Evolutionary conservation across 2,113 vertebrate species (phyloP), one percentile per base, ranked within the genome.

Genomic region (Hippolais icterina): DNA sequence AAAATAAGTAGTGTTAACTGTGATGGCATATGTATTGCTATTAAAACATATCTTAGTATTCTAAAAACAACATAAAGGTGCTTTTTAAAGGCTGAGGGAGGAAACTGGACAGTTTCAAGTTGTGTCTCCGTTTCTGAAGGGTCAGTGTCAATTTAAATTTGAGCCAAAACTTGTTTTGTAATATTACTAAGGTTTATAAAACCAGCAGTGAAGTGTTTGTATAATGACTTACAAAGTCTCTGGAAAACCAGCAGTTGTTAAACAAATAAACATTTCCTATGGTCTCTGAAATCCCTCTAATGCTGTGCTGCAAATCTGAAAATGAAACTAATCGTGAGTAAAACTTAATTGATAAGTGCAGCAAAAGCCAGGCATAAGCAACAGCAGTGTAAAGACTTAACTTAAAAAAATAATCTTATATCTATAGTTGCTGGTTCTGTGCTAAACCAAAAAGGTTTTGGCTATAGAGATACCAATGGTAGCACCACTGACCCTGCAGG

Each of bases 1-100:
- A 81, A 97, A 97, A 93, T 97, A 93, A 76, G 90, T 87, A 74
- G 83, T 94, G 88, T 98, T 96, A 96, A 94, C 75, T 79, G 37
- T 85, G 54, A 88, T 83, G 92, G 78, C 28, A 12, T 82, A 50
- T 64, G 27, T 94, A 57, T 85, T 88, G n/a, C 47, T 93, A n/a
- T 96, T 95, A 93, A 97, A 97, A 84, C 10, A 50, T 70, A 80
- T 57, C 35, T 94, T 72, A 84, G 47, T 92, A 93, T 72, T 92
- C 57, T 94, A 80, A 91, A 82, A 97, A 39, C 60, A 94, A 56
- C 71, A 88, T 42, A 88, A 88, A 81, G 35, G 61, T 94, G 83
- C 80, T 69, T 91, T 88, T 83, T 93, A 75, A 97, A 87, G 68
- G 53, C 71, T 37, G 41, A 90, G 42, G n/a, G 47, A 56, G 78